Conservation (phyloP, 2,113 vertebrate species). For the Hucho hucho region DNA sequence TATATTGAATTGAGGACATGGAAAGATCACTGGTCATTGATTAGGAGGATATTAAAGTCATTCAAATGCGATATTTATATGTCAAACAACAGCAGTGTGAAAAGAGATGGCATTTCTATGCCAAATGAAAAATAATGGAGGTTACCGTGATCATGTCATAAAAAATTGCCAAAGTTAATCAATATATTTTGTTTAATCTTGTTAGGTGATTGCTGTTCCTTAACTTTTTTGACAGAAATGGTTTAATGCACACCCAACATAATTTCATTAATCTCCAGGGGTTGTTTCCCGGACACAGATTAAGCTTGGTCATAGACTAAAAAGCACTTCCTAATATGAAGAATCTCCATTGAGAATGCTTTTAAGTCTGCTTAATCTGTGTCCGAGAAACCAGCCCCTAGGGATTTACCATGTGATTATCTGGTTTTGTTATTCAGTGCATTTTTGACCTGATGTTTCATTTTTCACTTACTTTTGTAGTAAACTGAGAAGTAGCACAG, state of each 20-base stretch:
- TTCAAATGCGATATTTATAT: constrained; percentile 93
- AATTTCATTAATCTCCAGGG: not conserved
- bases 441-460: constrained; percentile 14
- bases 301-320: not conserved
- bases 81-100: constrained; percentile 86
- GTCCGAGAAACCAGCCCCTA: too few relatives aligned
- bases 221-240: not conserved
- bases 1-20: constrained; percentile 91
- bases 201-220: constrained; percentile 30
- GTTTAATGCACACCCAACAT: not conserved
- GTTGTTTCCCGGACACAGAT: not conserved
- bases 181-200: constrained; percentile 23
- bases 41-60: constrained; percentile 97
- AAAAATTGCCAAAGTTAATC: constrained; percentile 34
- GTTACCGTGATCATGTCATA: constrained; percentile 39
- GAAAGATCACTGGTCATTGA: constrained; percentile 99
- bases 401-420: not conserved
- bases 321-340: too few relatives aligned
- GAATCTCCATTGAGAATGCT: too few relatives aligned
- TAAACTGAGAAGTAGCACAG: not conserved
- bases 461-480: not conserved
- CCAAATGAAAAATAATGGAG: constrained; percentile 60
- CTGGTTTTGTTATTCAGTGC: constrained; percentile 30
- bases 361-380: too few relatives aligned
- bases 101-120: constrained; percentile 65